phyloP scores from a whole-genome alignment of 2,888 invertebrate species.

The Rhorus exstirpatorius region DNA sequence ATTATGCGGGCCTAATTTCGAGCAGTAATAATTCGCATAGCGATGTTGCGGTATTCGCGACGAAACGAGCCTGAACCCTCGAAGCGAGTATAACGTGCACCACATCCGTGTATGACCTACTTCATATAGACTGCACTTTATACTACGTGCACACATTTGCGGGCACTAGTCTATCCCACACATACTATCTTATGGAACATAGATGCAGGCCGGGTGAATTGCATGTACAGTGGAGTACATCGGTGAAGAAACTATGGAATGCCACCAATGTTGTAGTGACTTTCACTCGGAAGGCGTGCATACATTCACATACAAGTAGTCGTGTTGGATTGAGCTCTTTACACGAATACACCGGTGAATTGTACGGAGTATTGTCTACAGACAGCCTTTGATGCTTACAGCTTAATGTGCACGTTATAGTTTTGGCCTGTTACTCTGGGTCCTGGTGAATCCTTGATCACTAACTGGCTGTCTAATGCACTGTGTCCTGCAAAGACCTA shows the following conservation, averaged over 20 bases:
- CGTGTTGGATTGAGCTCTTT: slow-evolving; percentile 20
- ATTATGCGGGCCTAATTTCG: not conserved
- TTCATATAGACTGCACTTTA: slow-evolving; percentile 25
- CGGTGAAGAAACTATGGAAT: slow-evolving; percentile 82
- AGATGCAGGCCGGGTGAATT: slow-evolving; percentile 52
- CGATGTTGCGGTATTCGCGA: slow-evolving; percentile 30
- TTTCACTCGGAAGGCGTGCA: slow-evolving; percentile 78
- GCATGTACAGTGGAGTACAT: slow-evolving; percentile 69
- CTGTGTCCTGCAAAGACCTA: not conserved
- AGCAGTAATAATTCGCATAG: slow-evolving; percentile 24
- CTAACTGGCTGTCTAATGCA: not conserved
- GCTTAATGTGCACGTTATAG: slow-evolving; percentile 69
- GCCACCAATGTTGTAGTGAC: slow-evolving; percentile 80
- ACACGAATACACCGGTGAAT: slow-evolving; percentile 34
- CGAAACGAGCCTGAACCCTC: slow-evolving; percentile 60
- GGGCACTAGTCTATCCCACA: slow-evolving; percentile 14
- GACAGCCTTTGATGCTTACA: slow-evolving; percentile 42
- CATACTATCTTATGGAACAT: slow-evolving; percentile 35
- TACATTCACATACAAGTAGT: slow-evolving; percentile 30
- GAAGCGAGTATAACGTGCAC: slow-evolving; percentile 49
- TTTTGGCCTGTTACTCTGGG: slow-evolving; percentile 60
- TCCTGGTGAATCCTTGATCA: slow-evolving; percentile 66
- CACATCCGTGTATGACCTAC: slow-evolving; percentile 58
- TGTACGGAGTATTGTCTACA: slow-evolving; percentile 22
- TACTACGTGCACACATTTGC: not conserved